A percentile compares a stretch with the other conserved stretches of the same genome.
These are phyloP conservation scores for Chloroceryle aenea DNA, from an alignment of 2,113 vertebrate species.

Conservation along the genomic window DNA sequence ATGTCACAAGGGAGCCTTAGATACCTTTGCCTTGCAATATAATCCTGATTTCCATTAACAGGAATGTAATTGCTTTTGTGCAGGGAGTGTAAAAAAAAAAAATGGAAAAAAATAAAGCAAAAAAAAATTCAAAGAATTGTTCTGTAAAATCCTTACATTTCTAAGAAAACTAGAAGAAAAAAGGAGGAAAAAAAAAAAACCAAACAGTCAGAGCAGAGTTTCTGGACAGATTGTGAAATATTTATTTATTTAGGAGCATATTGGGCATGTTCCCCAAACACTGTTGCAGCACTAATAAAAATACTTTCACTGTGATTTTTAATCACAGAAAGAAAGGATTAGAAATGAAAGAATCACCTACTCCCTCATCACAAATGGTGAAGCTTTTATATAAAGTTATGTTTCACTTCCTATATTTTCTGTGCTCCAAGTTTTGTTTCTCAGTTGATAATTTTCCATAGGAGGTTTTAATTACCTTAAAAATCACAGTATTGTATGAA, in stretches of 20 bases:
- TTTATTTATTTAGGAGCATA: constrained; percentile 40
- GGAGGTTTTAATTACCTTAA: background rate
- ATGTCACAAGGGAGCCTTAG: constrained; percentile 64
- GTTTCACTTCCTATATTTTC: constrained; percentile 15
- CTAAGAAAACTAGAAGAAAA: background rate
- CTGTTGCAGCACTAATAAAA: background rate
- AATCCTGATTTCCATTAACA: constrained; percentile 66
- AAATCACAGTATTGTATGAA: background rate
- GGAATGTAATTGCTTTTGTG: constrained; percentile 52
- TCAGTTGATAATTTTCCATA: background rate
- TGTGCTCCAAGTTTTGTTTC: background rate
- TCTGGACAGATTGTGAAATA: background rate
- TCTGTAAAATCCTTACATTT: background rate
- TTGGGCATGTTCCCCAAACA: background rate
- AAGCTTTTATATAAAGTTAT: background rate
- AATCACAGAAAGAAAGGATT: background rate
- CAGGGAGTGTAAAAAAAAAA: background rate
- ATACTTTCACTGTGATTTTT: constrained; percentile 1
- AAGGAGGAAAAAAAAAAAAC: background rate
- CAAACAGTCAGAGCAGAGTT: background rate
- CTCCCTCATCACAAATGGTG: background rate
- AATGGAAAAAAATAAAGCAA: background rate
- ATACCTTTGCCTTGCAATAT: constrained; percentile 53
- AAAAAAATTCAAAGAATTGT: background rate
- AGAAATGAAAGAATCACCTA: background rate